A percentile compares a stretch with the other conserved stretches of the same genome.
These are phyloP conservation scores for Benthosema pterotum DNA, from an alignment of 2,797 vertebrate genomes.

Conservation along the genomic window DNA sequence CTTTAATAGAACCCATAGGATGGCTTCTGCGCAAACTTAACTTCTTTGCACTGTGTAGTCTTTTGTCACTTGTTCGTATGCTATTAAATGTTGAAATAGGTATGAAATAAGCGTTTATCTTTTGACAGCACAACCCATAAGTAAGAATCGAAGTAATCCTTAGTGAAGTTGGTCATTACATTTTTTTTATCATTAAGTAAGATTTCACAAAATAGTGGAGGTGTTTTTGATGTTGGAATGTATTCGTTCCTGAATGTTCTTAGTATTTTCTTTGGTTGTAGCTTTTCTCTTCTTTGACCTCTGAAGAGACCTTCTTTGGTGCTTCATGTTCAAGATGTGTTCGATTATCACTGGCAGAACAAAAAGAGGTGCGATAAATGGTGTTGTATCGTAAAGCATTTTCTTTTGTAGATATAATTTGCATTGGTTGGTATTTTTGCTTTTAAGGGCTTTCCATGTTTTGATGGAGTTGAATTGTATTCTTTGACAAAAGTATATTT, in stretches of 20 bases:
- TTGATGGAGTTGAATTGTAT: constrained; percentile 70
- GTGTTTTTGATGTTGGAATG: constrained; percentile 65
- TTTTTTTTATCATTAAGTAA: constrained; percentile 49
- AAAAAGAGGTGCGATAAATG: constrained; percentile 32
- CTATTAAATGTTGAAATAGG: constrained; percentile 52
- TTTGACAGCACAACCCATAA: constrained; percentile 37
- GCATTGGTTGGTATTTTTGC: constrained; percentile 57
- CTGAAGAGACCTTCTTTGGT: constrained; percentile 37
- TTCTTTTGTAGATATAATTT: constrained; percentile 63
- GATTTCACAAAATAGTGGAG: constrained; percentile 38
- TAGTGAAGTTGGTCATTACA: constrained; percentile 50
- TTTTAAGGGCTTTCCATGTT: constrained; percentile 77
- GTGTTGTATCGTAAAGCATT: constrained; percentile 53
- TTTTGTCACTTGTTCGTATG: constrained; percentile 40
- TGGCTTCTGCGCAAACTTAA: constrained; percentile 47
- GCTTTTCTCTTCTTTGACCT: constrained; percentile 20
- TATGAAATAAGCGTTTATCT: constrained; percentile 43
- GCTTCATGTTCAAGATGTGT: constrained; percentile 49
- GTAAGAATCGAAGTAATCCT: constrained; percentile 36
- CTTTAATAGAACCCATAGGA: constrained; percentile 28
- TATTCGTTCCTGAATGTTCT: constrained; percentile 53
- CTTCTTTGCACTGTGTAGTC: constrained; percentile 53
- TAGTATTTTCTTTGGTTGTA: constrained; percentile 45
- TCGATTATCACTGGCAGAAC: constrained; percentile 43
- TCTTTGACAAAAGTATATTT: constrained; percentile 68